These are phyloP conservation scores for Chelonoidis abingdonii DNA, from an alignment of 2,113 vertebrate species.

Conservation along the genomic window DNA sequence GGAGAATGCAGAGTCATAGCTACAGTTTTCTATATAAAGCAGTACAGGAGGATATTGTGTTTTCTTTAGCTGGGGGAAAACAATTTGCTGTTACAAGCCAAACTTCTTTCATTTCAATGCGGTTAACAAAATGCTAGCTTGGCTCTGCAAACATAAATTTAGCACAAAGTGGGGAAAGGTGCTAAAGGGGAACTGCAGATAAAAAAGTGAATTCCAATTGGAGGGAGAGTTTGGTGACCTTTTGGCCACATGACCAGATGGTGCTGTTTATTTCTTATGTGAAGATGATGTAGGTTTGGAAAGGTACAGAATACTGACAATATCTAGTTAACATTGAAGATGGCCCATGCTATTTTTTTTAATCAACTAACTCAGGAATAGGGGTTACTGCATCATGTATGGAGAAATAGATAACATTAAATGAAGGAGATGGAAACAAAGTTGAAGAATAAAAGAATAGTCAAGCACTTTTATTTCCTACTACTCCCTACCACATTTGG, in stretches of 20 bases:
- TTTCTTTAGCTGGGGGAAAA: not conserved
- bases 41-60: not conserved
- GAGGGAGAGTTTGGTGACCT: not conserved
- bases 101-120: not conserved
- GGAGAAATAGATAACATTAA: not conserved
- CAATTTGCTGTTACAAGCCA: not conserved
- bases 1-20: not conserved
- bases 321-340: not conserved
- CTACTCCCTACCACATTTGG: not conserved
- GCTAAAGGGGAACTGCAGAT: not conserved
- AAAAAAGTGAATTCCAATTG: not conserved
- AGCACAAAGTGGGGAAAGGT: not conserved
- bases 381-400: not conserved
- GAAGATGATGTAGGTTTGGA: not conserved
- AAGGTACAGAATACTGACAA: constrained; percentile 36
- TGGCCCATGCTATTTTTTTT: not conserved
- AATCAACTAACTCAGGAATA: not conserved
- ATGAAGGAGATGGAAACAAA: not conserved
- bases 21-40: not conserved
- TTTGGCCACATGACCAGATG: not conserved
- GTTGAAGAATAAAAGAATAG: not conserved
- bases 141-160: not conserved
- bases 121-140: not conserved
- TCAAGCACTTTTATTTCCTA: not conserved
- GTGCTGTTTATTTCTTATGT: not conserved